Base-by-base conservation (phyloP, 2,113 vertebrate genomes). In the Callaeas wilsoni region DNA sequence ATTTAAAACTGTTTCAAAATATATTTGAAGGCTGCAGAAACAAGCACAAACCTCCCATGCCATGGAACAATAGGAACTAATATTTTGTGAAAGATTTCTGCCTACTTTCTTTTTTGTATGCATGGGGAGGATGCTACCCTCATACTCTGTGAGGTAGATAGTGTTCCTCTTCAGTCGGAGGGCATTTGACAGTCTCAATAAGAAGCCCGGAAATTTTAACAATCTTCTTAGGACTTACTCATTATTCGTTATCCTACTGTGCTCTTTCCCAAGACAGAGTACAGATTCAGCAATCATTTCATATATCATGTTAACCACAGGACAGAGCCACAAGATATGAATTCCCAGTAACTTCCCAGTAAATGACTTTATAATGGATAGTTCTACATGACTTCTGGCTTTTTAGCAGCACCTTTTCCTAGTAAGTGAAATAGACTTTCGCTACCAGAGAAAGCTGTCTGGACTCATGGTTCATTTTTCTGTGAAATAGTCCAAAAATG, bases 21-120 rank as follows among this genome's bases (percentile, higher is more conserved):
- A 12, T 33, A 18, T n/a, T 50, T 42, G 30, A 84, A 74, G 11
- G 14, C 32, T 80, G 12, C 5, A 57, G 42, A 84, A 70, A 57
- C 6, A 75, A 90, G 16, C 26, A 67, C 13, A 65, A 52, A 18
- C 4, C 0, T 0, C 1, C 3, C 5, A n/a, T 39, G 7, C 8
- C 8, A 17, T 33, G 10, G 18, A 71, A 53, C 4, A 30, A 22
- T 3, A 46, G 33, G 12, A 78, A 52, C 10, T 49, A 65, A 35
- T 22, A 59, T 25, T 83, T 35, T 22, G 6, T 68, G 23, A 46
- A 29, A 62, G 2, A 32, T 78, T 65, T 92, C 18, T 49, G n/a
- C 42, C 41, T 18, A 4, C 4, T 84, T 81, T 53, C 5, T 53
- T 53, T 78, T 82, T 47, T 59, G 7, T 18, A 7, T 15, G 13